phyloP scores from a whole-genome alignment of 2,797 vertebrate genomes.

The Chaenodraco wilsoni region DNA sequence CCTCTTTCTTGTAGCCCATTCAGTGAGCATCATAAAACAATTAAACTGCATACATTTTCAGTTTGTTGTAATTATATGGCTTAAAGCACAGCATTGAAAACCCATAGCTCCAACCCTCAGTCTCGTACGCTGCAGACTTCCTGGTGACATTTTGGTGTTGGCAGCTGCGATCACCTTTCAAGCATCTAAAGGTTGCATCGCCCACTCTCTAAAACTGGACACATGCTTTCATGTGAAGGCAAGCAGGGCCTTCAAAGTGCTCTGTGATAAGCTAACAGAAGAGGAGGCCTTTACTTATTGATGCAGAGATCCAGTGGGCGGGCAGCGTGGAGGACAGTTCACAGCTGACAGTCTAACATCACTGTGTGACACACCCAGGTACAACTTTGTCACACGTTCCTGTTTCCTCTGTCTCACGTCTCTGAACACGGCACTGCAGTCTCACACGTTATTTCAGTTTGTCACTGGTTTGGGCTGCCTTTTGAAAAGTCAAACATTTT shows the following conservation, averaged over 20 bases:
- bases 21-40: not conserved
- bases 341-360: constrained; percentile 6
- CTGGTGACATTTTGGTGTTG: constrained; percentile 56
- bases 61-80: not conserved
- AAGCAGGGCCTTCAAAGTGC: constrained; percentile 59
- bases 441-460: constrained; percentile 9
- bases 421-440: constrained; percentile 20
- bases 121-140: not conserved
- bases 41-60: not conserved
- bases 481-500: too few relatives aligned
- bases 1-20: not conserved
- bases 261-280: constrained; percentile 36
- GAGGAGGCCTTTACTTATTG: constrained; percentile 64
- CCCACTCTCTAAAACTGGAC: constrained; percentile 34
- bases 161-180: constrained; percentile 57
- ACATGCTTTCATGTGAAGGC: constrained; percentile 54
- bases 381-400: not conserved
- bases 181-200: constrained; percentile 48
- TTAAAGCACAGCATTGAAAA: not conserved
- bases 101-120: not conserved
- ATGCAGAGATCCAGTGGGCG: constrained; percentile 45
- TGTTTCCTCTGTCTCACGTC: not conserved
- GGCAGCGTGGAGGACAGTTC: constrained; percentile 1
- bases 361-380: not conserved
- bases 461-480: not conserved